These are phyloP conservation scores for Gryon sp. DNA, from an alignment of 1,140 invertebrate species.

Conservation along the genomic window DNA sequence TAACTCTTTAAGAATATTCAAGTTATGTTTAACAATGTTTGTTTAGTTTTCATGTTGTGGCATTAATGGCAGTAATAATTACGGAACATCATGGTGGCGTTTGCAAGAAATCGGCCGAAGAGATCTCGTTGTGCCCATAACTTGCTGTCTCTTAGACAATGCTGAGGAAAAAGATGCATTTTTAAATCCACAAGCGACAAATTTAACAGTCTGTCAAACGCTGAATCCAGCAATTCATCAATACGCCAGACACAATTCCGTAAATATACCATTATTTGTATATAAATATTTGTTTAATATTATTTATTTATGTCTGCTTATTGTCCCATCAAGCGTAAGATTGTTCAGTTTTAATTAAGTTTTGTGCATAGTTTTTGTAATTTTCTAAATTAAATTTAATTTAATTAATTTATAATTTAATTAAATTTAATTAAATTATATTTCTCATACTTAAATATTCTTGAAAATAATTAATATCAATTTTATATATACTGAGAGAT, in stretches of 20 bases:
- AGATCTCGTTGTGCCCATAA: conserved; percentile 87
- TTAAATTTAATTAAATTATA: too few species aligned
- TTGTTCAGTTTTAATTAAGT: too few species aligned
- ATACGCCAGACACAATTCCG: conserved; percentile 82
- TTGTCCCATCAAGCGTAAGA: too few species aligned
- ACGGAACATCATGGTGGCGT: conserved; percentile 89
- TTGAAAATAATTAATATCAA: too few species aligned
- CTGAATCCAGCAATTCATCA: conserved; percentile 82
- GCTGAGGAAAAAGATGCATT: conserved; percentile 81
- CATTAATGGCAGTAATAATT: conserved; percentile 88
- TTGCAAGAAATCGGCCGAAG: conserved; percentile 85
- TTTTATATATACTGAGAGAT: too few species aligned
- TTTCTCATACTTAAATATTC: too few species aligned
- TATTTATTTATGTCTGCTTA: too few species aligned
- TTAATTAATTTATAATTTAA: conserved; percentile 6
- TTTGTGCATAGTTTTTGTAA: too few species aligned
- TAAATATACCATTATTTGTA: conserved; percentile 67
- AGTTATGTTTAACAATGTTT: conserved; percentile 22
- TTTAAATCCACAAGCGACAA: conserved; percentile 87
- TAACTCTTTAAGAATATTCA: not conserved
- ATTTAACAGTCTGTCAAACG: conserved; percentile 86
- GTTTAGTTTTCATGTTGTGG: conserved; percentile 90
- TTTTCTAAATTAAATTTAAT: not conserved
- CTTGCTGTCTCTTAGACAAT: conserved; percentile 88
- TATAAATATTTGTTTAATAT: too few species aligned